Base-by-base conservation (phyloP, 2,888 invertebrate species). In the Nephrotoma appendiculata region DNA sequence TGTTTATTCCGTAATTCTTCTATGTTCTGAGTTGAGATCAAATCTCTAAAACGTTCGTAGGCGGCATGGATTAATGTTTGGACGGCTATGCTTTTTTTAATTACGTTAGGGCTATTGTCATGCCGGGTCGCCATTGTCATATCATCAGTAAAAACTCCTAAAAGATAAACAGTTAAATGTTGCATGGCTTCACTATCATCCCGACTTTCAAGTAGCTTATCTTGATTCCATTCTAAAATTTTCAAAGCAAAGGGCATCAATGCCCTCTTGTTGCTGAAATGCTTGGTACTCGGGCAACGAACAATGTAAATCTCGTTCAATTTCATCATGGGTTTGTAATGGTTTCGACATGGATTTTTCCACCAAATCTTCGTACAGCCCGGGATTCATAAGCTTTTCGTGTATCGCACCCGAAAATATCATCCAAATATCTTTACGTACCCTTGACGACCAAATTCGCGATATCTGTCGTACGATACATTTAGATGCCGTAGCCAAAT, bases 161-260 rank as follows among this genome's bases (percentile, higher is more conserved):
- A 95, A 86, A 98, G 92, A 91, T 97, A 98, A 86, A 95, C 95
- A 41, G 95, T 95, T 12, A 99, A 92, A 5, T 97, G 93, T 90
- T 98, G 95, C 97, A 99, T 97, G 12, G 99, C 98, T 91, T 98
- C 98, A 0, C 99, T 99, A 90, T 99, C 99, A 91, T 99, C 99
- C 7, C 94, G 94, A 89, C 98, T 98, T 48, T 94, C 93, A 45
- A 97, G 92, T 84, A 99, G 92, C 88, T 95, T 94, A 0, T 97
- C 97, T 88, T 96, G 95, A 91, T 98, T 98, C 92, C 95, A 96
- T 90, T 98, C 97, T 88, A 99, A 92, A 88, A 99, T 96, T 89
- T 96, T 96, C 86, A 99, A 93, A 0, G 99, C 98, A 86, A 98
- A 99, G 92, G 0, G 99, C 98, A 88, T 95, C 96, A 87, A 99